phyloP scores from a whole-genome alignment of 2,888 invertebrate genomes.

The Drosophila greeni region DNA sequence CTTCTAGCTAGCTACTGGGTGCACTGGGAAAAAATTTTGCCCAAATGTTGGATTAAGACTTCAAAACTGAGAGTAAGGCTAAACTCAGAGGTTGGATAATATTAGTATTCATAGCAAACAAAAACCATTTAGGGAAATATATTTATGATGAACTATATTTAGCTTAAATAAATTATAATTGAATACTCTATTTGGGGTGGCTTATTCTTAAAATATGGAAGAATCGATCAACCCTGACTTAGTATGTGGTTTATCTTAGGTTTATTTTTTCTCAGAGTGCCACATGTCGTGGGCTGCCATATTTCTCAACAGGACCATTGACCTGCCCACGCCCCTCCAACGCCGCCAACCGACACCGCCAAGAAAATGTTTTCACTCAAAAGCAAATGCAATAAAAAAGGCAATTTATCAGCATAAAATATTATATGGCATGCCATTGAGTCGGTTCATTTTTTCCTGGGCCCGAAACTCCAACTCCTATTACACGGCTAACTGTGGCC shows the following conservation, averaged over 20 bases:
- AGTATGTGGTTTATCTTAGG: background rate
- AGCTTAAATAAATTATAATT: background rate
- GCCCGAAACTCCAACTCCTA: constrained; percentile 9
- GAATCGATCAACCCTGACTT: too few species aligned
- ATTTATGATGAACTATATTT: background rate
- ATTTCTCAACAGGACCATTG: constrained; percentile 60
- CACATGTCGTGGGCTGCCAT: constrained; percentile 47
- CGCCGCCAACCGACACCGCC: constrained; percentile 25
- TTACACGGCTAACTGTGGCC: constrained; percentile 36
- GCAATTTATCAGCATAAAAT: constrained; percentile 74
- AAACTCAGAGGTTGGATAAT: too few species aligned
- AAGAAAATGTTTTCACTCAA: constrained; percentile 72
- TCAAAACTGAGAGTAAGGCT: background rate
- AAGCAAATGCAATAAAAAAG: constrained; percentile 72
- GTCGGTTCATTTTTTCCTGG: constrained; percentile 63
- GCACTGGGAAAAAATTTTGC: background rate
- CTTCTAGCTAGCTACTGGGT: constrained; percentile 9
- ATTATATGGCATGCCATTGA: constrained; percentile 75
- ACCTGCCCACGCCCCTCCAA: constrained; percentile 48
- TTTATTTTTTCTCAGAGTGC: constrained; percentile 17
- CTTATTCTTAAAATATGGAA: background rate
- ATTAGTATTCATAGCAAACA: background rate
- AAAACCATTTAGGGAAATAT: background rate
- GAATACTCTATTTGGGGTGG: background rate
- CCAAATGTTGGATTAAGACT: background rate